Evolutionary conservation across 1,140 invertebrate species (phyloP).

Genomic region (Cotesia typhae): DNA sequence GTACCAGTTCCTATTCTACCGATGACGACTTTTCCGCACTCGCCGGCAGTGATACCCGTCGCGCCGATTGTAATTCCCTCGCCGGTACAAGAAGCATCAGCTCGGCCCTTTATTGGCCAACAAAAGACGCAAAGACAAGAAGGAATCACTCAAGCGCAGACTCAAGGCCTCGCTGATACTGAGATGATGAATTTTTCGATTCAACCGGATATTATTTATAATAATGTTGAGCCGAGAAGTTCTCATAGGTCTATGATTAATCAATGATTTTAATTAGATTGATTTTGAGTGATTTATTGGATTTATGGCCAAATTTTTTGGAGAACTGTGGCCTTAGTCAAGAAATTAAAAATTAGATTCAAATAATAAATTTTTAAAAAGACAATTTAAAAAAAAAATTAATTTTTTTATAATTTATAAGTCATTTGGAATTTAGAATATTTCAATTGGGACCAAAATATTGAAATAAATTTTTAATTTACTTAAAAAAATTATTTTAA

Average conservation of each 20-base stretch:
- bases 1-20: constrained; percentile 56
- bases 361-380: no score
- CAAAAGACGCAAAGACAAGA: constrained; percentile 38
- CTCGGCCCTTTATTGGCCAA: constrained; percentile 35
- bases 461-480: no score
- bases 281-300: background rate
- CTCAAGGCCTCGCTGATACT: constrained; percentile 42
- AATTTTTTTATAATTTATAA: no score
- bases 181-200: constrained; percentile 56
- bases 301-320: no score
- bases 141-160: constrained; percentile 33
- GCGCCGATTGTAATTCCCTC: constrained; percentile 38
- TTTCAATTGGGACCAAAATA: no score
- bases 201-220: constrained; percentile 55
- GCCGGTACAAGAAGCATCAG: constrained; percentile 38
- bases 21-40: constrained; percentile 53
- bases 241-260: constrained; percentile 47
- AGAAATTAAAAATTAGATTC: no score
- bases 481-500: no score
- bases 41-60: constrained; percentile 45
- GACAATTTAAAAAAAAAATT: no score
- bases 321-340: no score
- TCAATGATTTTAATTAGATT: constrained; percentile 36
- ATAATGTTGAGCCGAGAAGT: constrained; percentile 52
- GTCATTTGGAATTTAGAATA: no score